Percentiles rank a stretch among this genome's conserved stretches.
These are phyloP conservation scores for Nannoperca australis DNA, from an alignment of 2,797 vertebrate genomes.

Conservation along the genomic window DNA sequence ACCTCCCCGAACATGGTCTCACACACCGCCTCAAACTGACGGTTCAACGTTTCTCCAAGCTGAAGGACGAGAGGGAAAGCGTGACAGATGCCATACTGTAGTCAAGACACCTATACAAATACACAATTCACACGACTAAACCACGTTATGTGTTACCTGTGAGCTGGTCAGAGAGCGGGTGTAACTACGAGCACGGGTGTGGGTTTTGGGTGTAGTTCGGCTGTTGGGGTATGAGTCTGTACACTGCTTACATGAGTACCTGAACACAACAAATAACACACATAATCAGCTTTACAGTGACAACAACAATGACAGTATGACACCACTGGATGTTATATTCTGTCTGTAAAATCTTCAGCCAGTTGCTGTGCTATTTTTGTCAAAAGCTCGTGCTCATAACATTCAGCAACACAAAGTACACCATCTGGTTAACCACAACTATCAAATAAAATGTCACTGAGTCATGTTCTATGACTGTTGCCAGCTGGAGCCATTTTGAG, in stretches of 20 bases:
- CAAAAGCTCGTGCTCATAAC: conserved; percentile 13
- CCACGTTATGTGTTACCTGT: conserved; percentile 86
- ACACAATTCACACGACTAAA: neutral
- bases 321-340: neutral
- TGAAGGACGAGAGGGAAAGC: conserved; percentile 57
- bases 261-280: conserved; percentile 67
- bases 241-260: conserved; percentile 91
- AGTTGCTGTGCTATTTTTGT: conserved; percentile 28
- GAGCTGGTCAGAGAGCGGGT: conserved; percentile 96
- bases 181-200: conserved; percentile 93
- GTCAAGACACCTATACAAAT: neutral
- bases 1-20: conserved; percentile 97
- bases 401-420: neutral
- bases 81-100: neutral
- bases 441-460: conserved; percentile 31
- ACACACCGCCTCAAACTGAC: conserved; percentile 94
- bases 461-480: conserved; percentile 12
- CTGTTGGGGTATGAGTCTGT: conserved; percentile 91
- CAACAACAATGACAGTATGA: neutral
- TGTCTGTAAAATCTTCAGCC: neutral
- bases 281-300: neutral
- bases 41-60: conserved; percentile 95
- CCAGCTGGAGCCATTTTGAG: conserved; percentile 22
- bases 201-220: conserved; percentile 93
- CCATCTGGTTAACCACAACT: conserved; percentile 18